Evolutionary conservation across 2,888 invertebrate species (phyloP).

Genomic region (Tetramorium bicarinatum): DNA sequence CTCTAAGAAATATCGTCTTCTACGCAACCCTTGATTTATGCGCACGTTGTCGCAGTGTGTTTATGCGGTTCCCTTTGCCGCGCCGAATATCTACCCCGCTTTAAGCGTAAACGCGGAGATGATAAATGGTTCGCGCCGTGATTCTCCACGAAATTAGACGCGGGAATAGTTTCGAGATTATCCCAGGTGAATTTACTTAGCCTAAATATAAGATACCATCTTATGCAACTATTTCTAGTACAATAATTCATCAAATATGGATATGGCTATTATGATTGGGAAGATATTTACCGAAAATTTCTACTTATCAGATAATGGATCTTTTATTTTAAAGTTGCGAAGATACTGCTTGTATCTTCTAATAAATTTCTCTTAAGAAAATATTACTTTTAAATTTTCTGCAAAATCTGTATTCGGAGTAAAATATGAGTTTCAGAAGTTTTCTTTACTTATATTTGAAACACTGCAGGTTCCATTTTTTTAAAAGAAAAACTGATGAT

Average conservation of each 20-base stretch:
- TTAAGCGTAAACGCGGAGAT: slow-evolving; percentile 54
- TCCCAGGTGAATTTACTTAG: slow-evolving; percentile 38
- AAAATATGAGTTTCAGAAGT: neutral
- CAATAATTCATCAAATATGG: neutral
- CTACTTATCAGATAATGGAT: neutral
- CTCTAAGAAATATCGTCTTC: slow-evolving; percentile 53
- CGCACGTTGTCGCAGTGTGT: slow-evolving; percentile 52
- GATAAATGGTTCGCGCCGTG: slow-evolving; percentile 53
- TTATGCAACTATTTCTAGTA: slow-evolving; percentile 13
- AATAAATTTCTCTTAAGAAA: neutral
- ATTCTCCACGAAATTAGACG: slow-evolving; percentile 51
- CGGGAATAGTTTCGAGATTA: slow-evolving; percentile 41
- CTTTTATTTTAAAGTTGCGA: neutral
- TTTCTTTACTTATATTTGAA: neutral
- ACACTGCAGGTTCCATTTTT: neutral
- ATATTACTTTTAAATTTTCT: neutral
- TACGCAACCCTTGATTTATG: slow-evolving; percentile 56
- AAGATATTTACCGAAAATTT: slow-evolving; percentile 9
- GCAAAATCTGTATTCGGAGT: neutral
- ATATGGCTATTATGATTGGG: neutral
- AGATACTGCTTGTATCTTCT: neutral
- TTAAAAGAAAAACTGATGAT: neutral
- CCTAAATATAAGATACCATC: slow-evolving; percentile 7
- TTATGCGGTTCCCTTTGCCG: slow-evolving; percentile 55
- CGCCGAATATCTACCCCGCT: slow-evolving; percentile 48